Percentiles rank a stretch among this genome's conserved stretches.
Evolutionary conservation across 2,113 vertebrate species (phyloP).

Genomic region (Electrona antarctica): DNA sequence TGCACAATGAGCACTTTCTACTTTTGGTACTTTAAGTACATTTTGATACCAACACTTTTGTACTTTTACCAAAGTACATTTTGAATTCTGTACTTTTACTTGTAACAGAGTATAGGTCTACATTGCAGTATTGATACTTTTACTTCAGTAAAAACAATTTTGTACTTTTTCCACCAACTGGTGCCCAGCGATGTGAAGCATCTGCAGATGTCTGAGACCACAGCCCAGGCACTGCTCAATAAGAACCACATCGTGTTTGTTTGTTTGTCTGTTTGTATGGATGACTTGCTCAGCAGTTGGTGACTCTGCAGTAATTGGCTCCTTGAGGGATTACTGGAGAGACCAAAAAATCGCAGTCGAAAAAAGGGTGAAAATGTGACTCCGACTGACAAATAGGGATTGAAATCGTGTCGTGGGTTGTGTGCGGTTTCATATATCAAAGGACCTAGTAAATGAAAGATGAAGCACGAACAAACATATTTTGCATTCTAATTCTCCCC

Average conservation of each 20-base stretch:
- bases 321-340: no score
- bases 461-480: neutral
- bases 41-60: no score
- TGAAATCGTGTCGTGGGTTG: no score
- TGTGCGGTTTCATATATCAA: no score
- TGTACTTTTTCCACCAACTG: neutral
- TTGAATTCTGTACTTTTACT: no score
- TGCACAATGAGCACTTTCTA: neutral
- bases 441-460: neutral
- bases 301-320: neutral
- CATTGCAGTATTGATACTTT: neutral
- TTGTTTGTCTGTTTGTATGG: conserved; percentile 22
- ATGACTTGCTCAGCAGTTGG: neutral
- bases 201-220: neutral
- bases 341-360: no score
- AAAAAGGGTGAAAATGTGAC: no score
- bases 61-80: no score
- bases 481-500: neutral
- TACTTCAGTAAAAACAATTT: no score
- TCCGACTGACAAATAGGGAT: no score
- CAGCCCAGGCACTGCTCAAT: conserved; percentile 21
- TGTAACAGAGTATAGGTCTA: no score
- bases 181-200: neutral
- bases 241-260: conserved; percentile 14
- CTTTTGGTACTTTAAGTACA: no score